phyloP scores from a whole-genome alignment of 2,888 invertebrate genomes.

The Herminia tarsipennalis region DNA sequence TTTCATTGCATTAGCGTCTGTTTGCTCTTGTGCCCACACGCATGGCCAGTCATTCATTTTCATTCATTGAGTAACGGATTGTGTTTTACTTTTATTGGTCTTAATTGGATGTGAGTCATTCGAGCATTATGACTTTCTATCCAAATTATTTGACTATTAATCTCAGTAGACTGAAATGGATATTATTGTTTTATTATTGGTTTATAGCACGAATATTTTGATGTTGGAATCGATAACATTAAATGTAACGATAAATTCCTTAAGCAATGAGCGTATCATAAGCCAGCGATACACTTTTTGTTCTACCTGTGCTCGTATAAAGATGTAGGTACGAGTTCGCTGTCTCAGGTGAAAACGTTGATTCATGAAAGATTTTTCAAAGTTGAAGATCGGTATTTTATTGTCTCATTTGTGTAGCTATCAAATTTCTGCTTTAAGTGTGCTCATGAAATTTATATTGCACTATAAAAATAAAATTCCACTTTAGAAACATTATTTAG shows the following conservation, averaged over 20 bases:
- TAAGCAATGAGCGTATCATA: not conserved
- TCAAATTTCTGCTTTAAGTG: constrained; percentile 38
- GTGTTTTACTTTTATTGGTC: constrained; percentile 48
- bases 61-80: constrained; percentile 51
- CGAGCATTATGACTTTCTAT: constrained; percentile 14
- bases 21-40: constrained; percentile 46
- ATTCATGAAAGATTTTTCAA: constrained; percentile 8
- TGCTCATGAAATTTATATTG: constrained; percentile 32
- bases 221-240: not conserved
- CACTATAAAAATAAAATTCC: constrained; percentile 44
- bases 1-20: constrained; percentile 55
- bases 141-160: not conserved
- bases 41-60: constrained; percentile 50
- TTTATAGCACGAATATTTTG: not conserved
- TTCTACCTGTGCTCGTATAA: not conserved
- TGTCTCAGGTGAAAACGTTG: no score
- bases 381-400: constrained; percentile 15
- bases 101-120: constrained; percentile 43
- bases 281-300: not conserved
- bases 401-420: constrained; percentile 22
- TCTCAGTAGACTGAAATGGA: not conserved
- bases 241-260: not conserved
- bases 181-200: not conserved
- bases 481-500: constrained; percentile 45
- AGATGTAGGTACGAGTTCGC: no score